phyloP scores from a whole-genome alignment of 2,888 invertebrate genomes.

The Hyposoter didymator region DNA sequence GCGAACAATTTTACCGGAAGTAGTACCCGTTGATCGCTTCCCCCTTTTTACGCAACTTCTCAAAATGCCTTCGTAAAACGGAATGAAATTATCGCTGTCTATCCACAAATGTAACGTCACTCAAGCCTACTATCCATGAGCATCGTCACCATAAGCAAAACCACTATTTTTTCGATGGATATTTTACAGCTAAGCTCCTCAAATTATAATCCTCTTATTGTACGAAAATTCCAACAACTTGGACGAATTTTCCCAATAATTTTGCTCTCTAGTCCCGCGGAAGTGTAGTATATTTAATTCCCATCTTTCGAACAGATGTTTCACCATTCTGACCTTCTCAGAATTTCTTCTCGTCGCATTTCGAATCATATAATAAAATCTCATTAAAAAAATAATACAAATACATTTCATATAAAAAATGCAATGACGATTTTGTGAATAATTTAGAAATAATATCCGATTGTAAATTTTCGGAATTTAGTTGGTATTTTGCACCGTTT shows the following conservation, averaged over 20 bases:
- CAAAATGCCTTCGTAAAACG: constrained; percentile 16
- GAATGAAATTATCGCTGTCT: constrained; percentile 31
- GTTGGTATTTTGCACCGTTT: background rate
- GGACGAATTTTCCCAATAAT: background rate
- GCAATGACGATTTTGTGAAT: too few species aligned
- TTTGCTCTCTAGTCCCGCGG: background rate
- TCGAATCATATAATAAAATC: background rate
- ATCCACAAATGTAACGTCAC: background rate
- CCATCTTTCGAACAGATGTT: too few species aligned
- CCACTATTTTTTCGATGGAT: background rate
- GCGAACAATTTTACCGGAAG: constrained; percentile 66
- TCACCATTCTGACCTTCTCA: background rate
- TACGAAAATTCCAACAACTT: background rate
- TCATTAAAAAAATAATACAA: too few species aligned
- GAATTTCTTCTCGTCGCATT: background rate
- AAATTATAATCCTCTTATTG: background rate
- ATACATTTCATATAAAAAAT: too few species aligned
- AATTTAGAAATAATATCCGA: background rate
- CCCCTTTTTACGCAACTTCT: background rate
- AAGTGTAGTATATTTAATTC: background rate
- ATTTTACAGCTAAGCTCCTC: background rate
- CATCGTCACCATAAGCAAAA: background rate
- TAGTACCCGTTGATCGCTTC: constrained; percentile 51
- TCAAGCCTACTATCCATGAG: background rate
- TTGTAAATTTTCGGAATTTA: background rate